Evolutionary conservation across 2,888 invertebrate species (phyloP), one percentile per base, ranked within the genome.

Genomic region (Cryptocheilus praepositus): DNA sequence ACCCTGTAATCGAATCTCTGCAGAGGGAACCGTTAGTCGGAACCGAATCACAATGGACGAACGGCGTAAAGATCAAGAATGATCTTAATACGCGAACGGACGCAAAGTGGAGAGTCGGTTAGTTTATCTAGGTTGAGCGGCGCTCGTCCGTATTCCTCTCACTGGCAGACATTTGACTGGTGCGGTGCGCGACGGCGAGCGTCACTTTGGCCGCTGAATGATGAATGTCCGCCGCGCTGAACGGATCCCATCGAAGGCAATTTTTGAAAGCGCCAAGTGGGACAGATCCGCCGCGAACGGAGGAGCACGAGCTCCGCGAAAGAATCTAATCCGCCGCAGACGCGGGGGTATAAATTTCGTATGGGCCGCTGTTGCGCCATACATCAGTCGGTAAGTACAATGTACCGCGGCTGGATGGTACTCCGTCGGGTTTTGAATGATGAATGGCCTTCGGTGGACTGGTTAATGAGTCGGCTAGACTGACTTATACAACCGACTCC

Each of bases 381-480:
- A 49, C 58, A 46, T 59, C 28, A 68, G 61, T 49, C 45, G 49
- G 53, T 55, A 64, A 21, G 44, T 66, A 64, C 61, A 62, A 69
- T 66, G 69, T 62, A 73, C 67, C 68, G 61, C 53, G 22, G 62
- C 22, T n/a, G 61, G 55, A 68, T 57, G 68, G 45, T 59, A 65
- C 56, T 59, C 60, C 57, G 54, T 54, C 55, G 62, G 56, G 68
- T 67, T 60, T 65, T 64, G 67, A 77, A 78, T 81, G 77, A 83
- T 76, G 77, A 81, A 83, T 71, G 79, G 68, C 68, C 64, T 70
- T 67, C 63, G 61, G 70, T 51, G 67, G 71, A 74, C 72, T 69
- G 77, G 76, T 79, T 83, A 81, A 81, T 80, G 76, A 81, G 74
- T 76, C 71, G 71, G 67, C 69, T 75, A 72, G 72, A 70, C 61